Evolutionary conservation across 2,888 invertebrate genomes (phyloP).

Genomic region (Norana najaformis): DNA sequence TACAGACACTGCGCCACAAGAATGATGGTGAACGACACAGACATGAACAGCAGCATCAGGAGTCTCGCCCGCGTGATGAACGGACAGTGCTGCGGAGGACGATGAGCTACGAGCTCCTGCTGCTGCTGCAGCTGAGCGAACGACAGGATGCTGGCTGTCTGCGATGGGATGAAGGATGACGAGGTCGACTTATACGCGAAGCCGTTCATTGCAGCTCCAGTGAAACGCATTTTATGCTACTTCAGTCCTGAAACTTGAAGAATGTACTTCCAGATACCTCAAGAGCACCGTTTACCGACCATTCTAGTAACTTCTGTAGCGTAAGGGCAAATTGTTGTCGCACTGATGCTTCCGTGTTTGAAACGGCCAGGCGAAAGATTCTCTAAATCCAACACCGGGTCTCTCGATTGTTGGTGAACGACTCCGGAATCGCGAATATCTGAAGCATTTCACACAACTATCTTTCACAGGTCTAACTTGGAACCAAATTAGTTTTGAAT

Average conservation of each 20-base stretch:
- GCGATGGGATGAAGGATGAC: neutral
- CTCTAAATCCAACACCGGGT: too few species aligned
- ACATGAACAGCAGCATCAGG: slow-evolving; percentile 31
- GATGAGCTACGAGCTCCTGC: neutral
- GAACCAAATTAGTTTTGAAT: too few species aligned
- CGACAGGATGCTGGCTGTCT: neutral
- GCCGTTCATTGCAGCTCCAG: neutral
- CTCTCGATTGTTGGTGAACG: too few species aligned
- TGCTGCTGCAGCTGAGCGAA: neutral
- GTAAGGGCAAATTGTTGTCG: too few species aligned
- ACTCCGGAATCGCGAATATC: too few species aligned
- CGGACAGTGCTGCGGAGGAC: slow-evolving; percentile 31
- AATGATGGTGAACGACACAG: slow-evolving; percentile 31
- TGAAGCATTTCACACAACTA: too few species aligned
- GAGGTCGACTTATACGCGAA: neutral
- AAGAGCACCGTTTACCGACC: neutral
- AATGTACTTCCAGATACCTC: neutral
- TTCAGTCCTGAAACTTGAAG: neutral
- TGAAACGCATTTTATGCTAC: neutral
- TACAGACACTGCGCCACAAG: slow-evolving; percentile 38
- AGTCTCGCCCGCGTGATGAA: slow-evolving; percentile 30
- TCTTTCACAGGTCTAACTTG: too few species aligned
- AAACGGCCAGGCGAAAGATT: too few species aligned
- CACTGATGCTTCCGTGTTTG: too few species aligned
- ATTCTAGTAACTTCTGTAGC: too few species aligned